Evolutionary conservation across 2,888 invertebrate genomes (phyloP).

Genomic region (Morpho achilles): DNA sequence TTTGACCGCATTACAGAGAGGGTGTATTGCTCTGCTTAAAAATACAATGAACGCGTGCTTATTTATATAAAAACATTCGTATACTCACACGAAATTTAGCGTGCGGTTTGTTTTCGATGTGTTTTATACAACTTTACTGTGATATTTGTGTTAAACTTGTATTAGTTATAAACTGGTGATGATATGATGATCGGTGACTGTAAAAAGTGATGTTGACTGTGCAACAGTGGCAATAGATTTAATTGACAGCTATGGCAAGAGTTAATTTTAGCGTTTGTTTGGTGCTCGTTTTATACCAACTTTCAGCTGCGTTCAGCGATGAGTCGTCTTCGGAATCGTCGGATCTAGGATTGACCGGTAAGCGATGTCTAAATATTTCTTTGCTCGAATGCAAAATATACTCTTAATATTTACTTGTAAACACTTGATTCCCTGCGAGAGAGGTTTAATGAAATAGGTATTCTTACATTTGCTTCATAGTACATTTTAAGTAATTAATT

Average conservation of each 20-base stretch:
- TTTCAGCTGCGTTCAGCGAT: conserved; percentile 54
- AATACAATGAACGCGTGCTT: conserved; percentile 49
- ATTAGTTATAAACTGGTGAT: conserved; percentile 45
- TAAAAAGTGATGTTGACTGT: conserved; percentile 49
- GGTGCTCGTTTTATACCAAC: conserved; percentile 60
- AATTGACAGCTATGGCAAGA: conserved; percentile 52
- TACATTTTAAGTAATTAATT: too few species aligned
- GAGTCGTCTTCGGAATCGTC: conserved; percentile 62
- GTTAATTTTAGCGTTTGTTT: conserved; percentile 67
- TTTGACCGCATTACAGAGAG: conserved; percentile 8
- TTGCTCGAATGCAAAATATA: background rate
- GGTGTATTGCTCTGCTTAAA: conserved; percentile 26
- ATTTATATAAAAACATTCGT: conserved; percentile 13
- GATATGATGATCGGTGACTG: conserved; percentile 40
- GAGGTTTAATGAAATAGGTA: too few species aligned
- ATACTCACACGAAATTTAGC: conserved; percentile 9
- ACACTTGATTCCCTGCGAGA: too few species aligned
- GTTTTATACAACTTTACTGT: conserved; percentile 26
- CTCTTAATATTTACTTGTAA: too few species aligned
- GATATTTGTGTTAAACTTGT: conserved; percentile 34
- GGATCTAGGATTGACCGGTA: conserved; percentile 61
- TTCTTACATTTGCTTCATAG: too few species aligned
- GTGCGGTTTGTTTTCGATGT: conserved; percentile 11
- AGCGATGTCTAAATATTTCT: conserved; percentile 20
- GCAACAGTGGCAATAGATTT: conserved; percentile 49